Base-by-base conservation (phyloP, 2,888 invertebrate genomes). In the Rotaria sp. region DNA sequence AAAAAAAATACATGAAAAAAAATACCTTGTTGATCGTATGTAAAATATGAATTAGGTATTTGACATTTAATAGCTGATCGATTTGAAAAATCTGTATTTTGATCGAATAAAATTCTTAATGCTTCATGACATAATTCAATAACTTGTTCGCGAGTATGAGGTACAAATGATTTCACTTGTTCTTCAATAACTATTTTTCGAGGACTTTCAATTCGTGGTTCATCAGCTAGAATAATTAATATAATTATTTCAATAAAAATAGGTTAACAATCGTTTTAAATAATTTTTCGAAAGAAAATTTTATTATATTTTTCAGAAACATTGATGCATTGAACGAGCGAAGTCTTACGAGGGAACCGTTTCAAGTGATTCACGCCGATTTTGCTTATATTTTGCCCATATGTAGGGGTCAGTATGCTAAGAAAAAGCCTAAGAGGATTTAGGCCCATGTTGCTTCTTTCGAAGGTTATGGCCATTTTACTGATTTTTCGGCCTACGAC, bases 161-260 rank as follows among this genome's bases (percentile, higher is more conserved):
- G 45, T 26, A 80, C 80, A 80, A 45, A 26, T 26, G 21, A 15
- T 80, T 80, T 41, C 45, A 80, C n/a, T 41, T 26, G 45, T 80
- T 80, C 80, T 80, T 80, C 80, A n/a, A 80, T 45, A 41, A 80
- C 45, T n/a, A 45, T n/a, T 45, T 80, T 80, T 45, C 80, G 45
- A n/a, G 80, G 80, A 80, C 80, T 80, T 80, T 80, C 80, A 45
- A 80, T 5, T 45, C 80, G 41, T n/a, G 45, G 45, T n/a, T 80
- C 80, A 80, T 80, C 35, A 80, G 45, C 80, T 80, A 80, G 11
- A 80, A 80, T 24, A 3, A 80, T n/a, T 30, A 30, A 67, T 15
- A 67, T 0, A 50, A 45, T 4, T 50, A 15, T 50, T 50, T 50
- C 18, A 50, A 15, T 50, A 50, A 1, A 3, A 18, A 50, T 13